Conservation (phyloP, 2,888 invertebrate species). For the Sarcophaga carnaria region DNA sequence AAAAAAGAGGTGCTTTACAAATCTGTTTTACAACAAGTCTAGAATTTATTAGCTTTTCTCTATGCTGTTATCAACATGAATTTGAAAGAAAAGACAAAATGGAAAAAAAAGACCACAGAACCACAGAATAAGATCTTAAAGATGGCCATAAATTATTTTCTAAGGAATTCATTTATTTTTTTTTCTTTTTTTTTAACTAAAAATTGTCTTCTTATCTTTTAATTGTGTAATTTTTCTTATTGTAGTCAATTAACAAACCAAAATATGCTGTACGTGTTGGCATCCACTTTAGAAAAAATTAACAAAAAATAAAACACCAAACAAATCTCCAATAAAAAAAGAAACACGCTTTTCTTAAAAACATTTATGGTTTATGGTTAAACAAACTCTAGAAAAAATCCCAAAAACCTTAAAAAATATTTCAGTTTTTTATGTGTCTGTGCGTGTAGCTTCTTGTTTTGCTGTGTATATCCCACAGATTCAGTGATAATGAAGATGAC, state of each 20-base stretch:
- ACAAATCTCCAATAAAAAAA: background rate
- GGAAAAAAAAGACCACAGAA: slow-evolving; percentile 3
- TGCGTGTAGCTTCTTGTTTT: slow-evolving; percentile 60
- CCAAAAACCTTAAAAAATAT: slow-evolving; percentile 18
- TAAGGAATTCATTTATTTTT: slow-evolving; percentile 43
- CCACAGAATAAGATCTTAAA: slow-evolving; percentile 55
- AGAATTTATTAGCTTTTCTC: slow-evolving; percentile 65
- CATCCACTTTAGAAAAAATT: slow-evolving; percentile 35
- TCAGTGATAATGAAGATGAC: slow-evolving; percentile 41
- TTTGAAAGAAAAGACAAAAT: background rate
- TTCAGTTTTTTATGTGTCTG: slow-evolving; percentile 22
- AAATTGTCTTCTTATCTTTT: slow-evolving; percentile 66
- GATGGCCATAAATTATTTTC: slow-evolving; percentile 68
- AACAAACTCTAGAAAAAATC: slow-evolving; percentile 7
- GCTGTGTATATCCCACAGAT: background rate
- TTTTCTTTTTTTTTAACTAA: background rate
- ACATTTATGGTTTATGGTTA: slow-evolving; percentile 57
- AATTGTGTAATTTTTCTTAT: slow-evolving; percentile 70
- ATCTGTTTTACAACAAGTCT: slow-evolving; percentile 48
- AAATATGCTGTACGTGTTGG: slow-evolving; percentile 70
- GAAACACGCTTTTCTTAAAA: background rate
- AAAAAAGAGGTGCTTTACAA: slow-evolving; percentile 65
- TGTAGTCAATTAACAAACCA: slow-evolving; percentile 70
- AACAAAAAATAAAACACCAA: background rate
- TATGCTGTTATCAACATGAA: background rate